Percentiles rank a stretch among this genome's conserved stretches.
phyloP scores from a whole-genome alignment of 2,797 vertebrate genomes.

The Hoplostethus mediterraneus region DNA sequence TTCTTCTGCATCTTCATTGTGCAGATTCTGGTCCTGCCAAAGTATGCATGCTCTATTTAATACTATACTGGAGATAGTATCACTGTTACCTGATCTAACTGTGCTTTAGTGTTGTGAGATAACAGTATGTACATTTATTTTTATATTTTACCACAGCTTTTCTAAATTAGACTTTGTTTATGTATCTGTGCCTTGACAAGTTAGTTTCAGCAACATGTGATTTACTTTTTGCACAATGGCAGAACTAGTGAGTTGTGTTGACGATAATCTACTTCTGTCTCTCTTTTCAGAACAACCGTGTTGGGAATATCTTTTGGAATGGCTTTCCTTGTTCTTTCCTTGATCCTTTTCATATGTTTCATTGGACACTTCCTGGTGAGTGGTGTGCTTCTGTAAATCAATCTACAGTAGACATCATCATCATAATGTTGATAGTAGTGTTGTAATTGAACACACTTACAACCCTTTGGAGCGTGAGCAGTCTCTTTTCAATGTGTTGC shows the following conservation, averaged over 20 bases:
- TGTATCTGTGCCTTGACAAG: background rate
- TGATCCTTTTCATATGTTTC: slow-evolving; percentile 93
- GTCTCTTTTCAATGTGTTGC: too few relatives aligned
- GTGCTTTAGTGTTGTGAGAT: background rate
- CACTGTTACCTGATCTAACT: background rate
- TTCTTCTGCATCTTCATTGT: slow-evolving; percentile 96
- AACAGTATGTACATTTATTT: background rate
- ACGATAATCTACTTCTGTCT: background rate
- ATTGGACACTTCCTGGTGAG: slow-evolving; percentile 93
- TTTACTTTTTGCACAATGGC: background rate
- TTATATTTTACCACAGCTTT: background rate
- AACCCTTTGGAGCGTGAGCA: too few relatives aligned
- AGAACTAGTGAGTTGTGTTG: background rate
- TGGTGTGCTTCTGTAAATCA: slow-evolving; percentile 41
- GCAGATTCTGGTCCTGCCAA: slow-evolving; percentile 93
- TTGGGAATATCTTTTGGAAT: slow-evolving; percentile 93
- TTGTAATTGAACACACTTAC: too few relatives aligned
- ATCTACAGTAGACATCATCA: background rate
- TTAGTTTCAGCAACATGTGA: background rate
- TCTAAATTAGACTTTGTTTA: background rate
- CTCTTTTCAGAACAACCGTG: slow-evolving; percentile 84
- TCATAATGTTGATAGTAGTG: too few relatives aligned
- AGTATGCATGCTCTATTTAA: slow-evolving; percentile 84
- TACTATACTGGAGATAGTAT: background rate
- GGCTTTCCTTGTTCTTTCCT: slow-evolving; percentile 89